Percentiles rank a stretch among this genome's conserved stretches.
These are phyloP conservation scores for Thalassaphorura encarpata DNA, from an alignment of 1,140 invertebrate genomes.

Conservation along the genomic window DNA sequence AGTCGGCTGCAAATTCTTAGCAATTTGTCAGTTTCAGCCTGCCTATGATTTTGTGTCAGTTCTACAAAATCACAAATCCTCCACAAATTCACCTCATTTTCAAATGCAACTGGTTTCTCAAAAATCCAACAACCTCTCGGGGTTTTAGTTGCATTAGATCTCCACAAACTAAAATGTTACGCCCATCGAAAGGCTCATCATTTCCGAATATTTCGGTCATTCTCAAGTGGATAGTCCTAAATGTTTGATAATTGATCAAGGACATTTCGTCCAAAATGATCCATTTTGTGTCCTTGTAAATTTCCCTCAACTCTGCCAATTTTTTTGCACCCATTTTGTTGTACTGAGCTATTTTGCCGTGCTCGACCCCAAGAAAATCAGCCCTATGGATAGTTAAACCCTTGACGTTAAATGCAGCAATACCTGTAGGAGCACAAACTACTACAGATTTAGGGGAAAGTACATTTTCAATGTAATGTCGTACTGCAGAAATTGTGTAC, in stretches of 20 bases:
- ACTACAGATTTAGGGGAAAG: not conserved
- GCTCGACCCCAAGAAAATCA: not conserved
- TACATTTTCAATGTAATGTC: not conserved
- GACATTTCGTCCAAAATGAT: constrained; percentile 4
- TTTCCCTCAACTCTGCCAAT: not conserved
- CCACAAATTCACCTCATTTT: constrained; percentile 1
- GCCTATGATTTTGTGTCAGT: not conserved
- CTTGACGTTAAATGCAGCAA: not conserved
- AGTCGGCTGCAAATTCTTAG: not conserved
- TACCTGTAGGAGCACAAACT: not conserved
- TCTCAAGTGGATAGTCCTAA: not conserved
- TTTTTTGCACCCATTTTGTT: not conserved
- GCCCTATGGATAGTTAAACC: not conserved
- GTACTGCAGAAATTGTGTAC: not conserved
- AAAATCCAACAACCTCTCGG: not conserved
- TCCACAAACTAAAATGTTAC: not conserved
- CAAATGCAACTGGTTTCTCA: not conserved
- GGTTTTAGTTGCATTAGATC: constrained; percentile 1
- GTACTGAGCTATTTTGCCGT: not conserved
- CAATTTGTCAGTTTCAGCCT: not conserved
- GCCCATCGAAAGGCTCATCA: not conserved
- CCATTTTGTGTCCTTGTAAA: not conserved
- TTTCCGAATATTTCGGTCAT: not conserved
- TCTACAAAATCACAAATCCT: not conserved
- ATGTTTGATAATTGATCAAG: not conserved